phyloP scores from a whole-genome alignment of 2,113 vertebrate genomes.

The Pongo pygmaeus region DNA sequence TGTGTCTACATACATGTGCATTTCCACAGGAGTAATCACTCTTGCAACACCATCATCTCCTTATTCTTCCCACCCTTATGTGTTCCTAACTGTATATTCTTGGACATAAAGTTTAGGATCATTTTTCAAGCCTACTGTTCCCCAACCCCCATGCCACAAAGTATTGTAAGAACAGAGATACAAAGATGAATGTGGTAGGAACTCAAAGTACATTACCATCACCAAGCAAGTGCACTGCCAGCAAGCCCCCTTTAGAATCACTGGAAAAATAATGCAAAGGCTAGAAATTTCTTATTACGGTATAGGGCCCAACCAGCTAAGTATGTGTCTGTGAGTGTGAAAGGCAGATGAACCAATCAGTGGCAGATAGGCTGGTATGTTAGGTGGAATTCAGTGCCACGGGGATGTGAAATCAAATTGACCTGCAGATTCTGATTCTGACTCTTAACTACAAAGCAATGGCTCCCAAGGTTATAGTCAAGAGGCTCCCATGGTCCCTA shows the following conservation, averaged over 20 bases:
- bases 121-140: neutral
- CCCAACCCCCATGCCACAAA: neutral
- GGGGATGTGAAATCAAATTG: neutral
- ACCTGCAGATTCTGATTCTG: neutral
- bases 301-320: neutral
- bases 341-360: neutral
- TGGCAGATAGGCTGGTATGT: neutral
- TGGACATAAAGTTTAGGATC: neutral
- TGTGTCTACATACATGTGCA: accelerated
- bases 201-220: neutral
- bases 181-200: neutral
- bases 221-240: too few species aligned
- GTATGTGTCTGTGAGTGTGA: neutral
- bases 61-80: too few species aligned
- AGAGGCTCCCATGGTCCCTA: neutral
- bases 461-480: neutral
- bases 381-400: neutral
- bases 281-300: neutral
- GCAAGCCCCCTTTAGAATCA: neutral
- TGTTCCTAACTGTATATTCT: neutral
- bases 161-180: neutral
- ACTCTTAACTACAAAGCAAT: neutral
- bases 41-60: neutral
- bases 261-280: neutral
- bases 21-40: neutral